phyloP scores from a whole-genome alignment of 2,888 invertebrate species.

The Rhorus exstirpatorius region DNA sequence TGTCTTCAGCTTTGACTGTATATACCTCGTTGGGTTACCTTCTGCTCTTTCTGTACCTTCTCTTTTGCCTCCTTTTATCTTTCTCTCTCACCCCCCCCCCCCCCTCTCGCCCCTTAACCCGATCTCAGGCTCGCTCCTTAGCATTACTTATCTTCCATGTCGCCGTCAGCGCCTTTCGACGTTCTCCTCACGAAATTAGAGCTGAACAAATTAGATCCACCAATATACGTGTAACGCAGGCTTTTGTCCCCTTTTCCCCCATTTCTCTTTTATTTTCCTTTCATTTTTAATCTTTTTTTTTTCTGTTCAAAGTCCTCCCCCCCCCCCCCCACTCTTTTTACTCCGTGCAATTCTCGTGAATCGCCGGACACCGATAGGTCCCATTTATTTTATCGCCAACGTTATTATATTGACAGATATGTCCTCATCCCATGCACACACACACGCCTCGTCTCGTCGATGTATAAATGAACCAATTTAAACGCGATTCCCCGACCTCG shows the following conservation, averaged over 20 bases:
- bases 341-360: slow-evolving; percentile 35
- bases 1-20: slow-evolving; percentile 73
- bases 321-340: slow-evolving; percentile 5
- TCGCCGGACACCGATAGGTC: slow-evolving; percentile 47
- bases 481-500: not conserved
- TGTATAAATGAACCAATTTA: slow-evolving; percentile 58
- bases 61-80: slow-evolving; percentile 37
- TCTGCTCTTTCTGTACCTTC: slow-evolving; percentile 58
- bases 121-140: slow-evolving; percentile 70
- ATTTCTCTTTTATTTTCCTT: slow-evolving; percentile 30
- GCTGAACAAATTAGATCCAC: slow-evolving; percentile 74
- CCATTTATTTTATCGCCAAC: slow-evolving; percentile 52
- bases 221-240: slow-evolving; percentile 70
- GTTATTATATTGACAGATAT: slow-evolving; percentile 59
- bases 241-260: slow-evolving; percentile 24
- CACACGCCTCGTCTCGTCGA: not conserved
- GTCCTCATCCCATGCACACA: slow-evolving; percentile 33
- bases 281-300: slow-evolving; percentile 28
- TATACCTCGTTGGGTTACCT: slow-evolving; percentile 72
- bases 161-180: slow-evolving; percentile 72
- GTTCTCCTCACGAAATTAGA: slow-evolving; percentile 73
- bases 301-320: slow-evolving; percentile 2
- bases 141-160: slow-evolving; percentile 75
- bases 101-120: slow-evolving; percentile 45
- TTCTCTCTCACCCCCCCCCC: slow-evolving; percentile 53